Evolutionary conservation across 2,888 invertebrate species (phyloP), one percentile per base, ranked within the genome.

Genomic region (Melolontha melolontha): DNA sequence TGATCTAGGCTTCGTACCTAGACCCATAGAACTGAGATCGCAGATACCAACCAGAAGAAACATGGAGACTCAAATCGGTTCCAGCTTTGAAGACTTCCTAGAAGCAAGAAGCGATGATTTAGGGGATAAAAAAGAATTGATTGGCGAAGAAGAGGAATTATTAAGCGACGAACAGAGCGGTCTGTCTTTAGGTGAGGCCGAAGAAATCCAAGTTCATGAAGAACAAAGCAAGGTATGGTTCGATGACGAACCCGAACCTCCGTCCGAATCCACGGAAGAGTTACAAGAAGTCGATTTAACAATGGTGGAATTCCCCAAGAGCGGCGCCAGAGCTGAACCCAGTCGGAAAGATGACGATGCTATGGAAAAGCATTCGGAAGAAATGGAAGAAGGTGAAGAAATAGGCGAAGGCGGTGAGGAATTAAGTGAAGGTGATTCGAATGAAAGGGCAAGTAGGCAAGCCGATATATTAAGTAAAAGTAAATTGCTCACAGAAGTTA

Each of bases 1-100:
- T 10, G 90, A 90, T 78, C 85, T 91, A 68, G 91, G 91, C 7
- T 90, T 91, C 72, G 83, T 90, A 70, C 90, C 90, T 0, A 88
- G 87, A 75, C 79, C 81, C 6, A 77, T 80, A 0, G 77, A 80
- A 34, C 47, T 76, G 17, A 71, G 80, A 52, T 75, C 79, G 0
- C 69, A 55, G 34, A 73, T 79, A 1, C 82, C 83, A 4, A 75
- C 77, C 5, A 74, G 68, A 27, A 71, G 77, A 62, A 66, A 79
- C 41, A 76, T 76, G 47, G 78, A 77, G 10, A 72, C 77, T 0
- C 81, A 82, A 72, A 75, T 79, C 0, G 80, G 77, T 1, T 64
- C 68, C 0, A 82, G 79, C 54, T 73, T 76, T 47, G 75, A 79
- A 50, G 76, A 77, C 40, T 69, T 78, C 59, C 12, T 59, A n/a